These are phyloP conservation scores for Penelope pileata DNA, from an alignment of 2,113 vertebrate species.

Conservation along the genomic window DNA sequence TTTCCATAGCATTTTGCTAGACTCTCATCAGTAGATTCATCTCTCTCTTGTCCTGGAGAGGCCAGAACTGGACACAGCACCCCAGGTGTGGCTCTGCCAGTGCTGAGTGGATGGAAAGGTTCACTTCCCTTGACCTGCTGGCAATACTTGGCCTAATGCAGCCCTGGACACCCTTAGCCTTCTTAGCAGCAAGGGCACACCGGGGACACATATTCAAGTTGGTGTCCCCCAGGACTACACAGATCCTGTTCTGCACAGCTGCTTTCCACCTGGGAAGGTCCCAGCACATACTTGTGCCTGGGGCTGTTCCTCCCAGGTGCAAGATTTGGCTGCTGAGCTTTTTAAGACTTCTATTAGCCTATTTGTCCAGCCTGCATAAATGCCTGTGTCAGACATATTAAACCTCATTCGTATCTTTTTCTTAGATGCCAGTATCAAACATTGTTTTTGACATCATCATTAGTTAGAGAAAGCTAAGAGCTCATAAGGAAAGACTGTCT, in stretches of 20 bases:
- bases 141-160: fast-evolving
- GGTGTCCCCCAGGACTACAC: fast-evolving
- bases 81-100: neutral
- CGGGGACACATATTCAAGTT: fast-evolving
- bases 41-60: neutral
- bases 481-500: neutral
- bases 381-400: fast-evolving
- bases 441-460: neutral
- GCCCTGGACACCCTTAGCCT: neutral
- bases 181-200: fast-evolving
- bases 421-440: neutral
- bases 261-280: fast-evolving
- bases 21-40: neutral
- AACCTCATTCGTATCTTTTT: neutral
- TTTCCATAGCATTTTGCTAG: neutral
- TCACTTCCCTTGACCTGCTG: neutral
- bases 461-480: neutral
- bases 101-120: neutral
- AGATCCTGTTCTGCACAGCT: neutral
- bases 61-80: no score
- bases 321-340: neutral
- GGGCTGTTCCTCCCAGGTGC: neutral
- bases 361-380: neutral
- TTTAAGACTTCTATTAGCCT: neutral
- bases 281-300: fast-evolving